phyloP scores from a whole-genome alignment of 2,113 vertebrate genomes.

The Dicrurus megarhynchus region DNA sequence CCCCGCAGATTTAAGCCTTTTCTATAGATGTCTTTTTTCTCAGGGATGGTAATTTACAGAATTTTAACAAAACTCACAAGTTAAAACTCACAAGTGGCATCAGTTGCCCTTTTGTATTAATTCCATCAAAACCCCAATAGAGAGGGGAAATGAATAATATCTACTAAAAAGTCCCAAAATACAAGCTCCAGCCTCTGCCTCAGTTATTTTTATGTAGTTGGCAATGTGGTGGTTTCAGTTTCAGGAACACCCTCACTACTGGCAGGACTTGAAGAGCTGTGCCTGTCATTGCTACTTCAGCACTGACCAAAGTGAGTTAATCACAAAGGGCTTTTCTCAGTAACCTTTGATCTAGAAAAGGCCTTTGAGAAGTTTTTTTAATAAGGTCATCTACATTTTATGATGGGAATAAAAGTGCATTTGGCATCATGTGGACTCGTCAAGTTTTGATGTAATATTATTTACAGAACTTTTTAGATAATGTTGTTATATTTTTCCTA shows the following conservation, averaged over 20 bases:
- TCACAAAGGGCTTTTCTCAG: neutral
- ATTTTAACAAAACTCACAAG: neutral
- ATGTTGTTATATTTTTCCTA: neutral
- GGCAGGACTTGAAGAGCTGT: neutral
- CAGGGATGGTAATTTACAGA: neutral
- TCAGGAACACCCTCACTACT: neutral
- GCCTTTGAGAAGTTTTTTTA: neutral
- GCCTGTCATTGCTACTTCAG: neutral
- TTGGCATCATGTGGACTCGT: accelerated
- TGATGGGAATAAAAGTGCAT: neutral
- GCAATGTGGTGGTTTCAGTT: neutral
- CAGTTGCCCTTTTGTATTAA: neutral
- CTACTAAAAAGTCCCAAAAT: neutral
- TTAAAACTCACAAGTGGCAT: neutral
- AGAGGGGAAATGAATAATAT: neutral
- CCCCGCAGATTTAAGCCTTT: neutral
- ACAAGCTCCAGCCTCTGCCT: neutral
- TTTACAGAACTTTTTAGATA: neutral
- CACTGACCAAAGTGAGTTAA: neutral
- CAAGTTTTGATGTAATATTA: neutral
- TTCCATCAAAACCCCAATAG: neutral
- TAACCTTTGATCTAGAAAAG: neutral
- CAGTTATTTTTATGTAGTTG: neutral
- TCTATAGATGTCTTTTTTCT: neutral
- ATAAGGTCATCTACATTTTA: neutral